Conservation (phyloP, 2,797 vertebrate species). For the Diceros bicornis region DNA sequence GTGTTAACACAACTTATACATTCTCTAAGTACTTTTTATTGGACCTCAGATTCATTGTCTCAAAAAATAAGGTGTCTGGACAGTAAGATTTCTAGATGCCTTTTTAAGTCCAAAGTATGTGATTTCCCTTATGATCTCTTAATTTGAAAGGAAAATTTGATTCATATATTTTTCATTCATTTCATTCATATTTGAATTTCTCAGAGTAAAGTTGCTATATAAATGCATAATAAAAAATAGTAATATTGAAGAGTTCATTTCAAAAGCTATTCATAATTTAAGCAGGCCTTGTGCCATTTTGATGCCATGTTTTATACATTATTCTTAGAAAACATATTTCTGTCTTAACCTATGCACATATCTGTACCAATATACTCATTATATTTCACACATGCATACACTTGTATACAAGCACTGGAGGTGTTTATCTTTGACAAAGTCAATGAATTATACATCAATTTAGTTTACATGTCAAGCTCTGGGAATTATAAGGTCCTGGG, state of each 20-base stretch:
- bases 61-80: constrained; percentile 13
- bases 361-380: neutral
- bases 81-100: neutral
- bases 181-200: constrained; percentile 45
- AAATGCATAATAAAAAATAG: constrained; percentile 2
- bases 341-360: neutral
- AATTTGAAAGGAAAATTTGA: neutral
- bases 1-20: neutral
- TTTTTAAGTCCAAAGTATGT: neutral
- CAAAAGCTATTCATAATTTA: constrained; percentile 32
- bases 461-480: neutral
- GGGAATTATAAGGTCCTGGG: neutral
- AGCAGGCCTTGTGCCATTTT: neutral
- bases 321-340: neutral
- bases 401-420: neutral
- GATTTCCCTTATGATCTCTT: neutral
- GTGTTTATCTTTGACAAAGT: neutral
- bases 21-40: neutral
- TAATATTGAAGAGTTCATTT: constrained; percentile 25
- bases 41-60: neutral
- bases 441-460: neutral
- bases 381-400: neutral
- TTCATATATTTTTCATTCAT: constrained; percentile 30
- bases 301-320: neutral
- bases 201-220: neutral